Conservation (phyloP, 2,797 vertebrate genomes). For the Pseudotriccus pelzelni region DNA sequence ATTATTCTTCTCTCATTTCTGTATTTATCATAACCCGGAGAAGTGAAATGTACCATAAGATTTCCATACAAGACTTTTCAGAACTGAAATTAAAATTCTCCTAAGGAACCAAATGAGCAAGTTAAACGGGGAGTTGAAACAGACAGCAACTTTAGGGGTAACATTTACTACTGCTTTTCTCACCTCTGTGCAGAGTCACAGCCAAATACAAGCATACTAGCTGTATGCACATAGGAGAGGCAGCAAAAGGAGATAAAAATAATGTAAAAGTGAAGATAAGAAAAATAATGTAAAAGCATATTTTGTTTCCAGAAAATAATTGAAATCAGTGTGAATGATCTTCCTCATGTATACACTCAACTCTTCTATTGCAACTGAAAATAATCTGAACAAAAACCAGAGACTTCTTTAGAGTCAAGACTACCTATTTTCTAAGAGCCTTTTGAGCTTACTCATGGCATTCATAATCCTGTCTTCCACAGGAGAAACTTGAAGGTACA, state of each 20-base stretch:
- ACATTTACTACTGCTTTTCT: not conserved
- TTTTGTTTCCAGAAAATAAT: not conserved
- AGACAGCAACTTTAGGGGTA: not conserved
- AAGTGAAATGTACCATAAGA: not conserved
- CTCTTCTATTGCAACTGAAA: not conserved
- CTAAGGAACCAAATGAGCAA: not conserved
- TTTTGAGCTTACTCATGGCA: not conserved
- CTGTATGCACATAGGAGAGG: not conserved
- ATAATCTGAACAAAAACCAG: not conserved
- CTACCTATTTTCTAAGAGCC: not conserved
- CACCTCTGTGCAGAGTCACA: slow-evolving; percentile 1
- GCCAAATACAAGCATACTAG: not conserved
- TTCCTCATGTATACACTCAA: not conserved
- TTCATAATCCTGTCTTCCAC: not conserved
- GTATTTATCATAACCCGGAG: not conserved
- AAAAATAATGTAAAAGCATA: not conserved
- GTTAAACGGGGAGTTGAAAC: not conserved
- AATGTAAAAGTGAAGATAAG: not conserved
- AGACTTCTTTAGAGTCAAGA: not conserved
- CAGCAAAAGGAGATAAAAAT: not conserved
- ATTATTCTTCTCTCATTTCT: not conserved
- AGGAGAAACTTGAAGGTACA: not conserved
- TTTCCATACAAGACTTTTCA: not conserved
- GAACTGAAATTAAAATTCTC: not conserved
- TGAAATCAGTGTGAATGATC: not conserved